Evolutionary conservation across 2,888 invertebrate genomes (phyloP).

Genomic region (Hartigia nigra): DNA sequence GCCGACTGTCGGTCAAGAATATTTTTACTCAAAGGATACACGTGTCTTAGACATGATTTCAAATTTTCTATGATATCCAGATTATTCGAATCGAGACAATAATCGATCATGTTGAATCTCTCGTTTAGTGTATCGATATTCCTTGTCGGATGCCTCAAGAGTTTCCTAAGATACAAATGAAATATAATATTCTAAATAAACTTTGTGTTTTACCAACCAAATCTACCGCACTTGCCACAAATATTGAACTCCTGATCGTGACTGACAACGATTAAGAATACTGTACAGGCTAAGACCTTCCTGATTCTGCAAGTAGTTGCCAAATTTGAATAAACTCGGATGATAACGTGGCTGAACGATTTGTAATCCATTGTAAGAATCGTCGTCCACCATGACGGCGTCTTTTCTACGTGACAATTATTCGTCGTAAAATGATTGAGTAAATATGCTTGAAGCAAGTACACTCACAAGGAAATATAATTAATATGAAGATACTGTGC

Average conservation of each 20-base stretch:
- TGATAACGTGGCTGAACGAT: conserved; percentile 80
- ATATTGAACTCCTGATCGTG: conserved; percentile 74
- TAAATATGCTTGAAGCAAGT: background rate
- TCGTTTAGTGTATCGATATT: conserved; percentile 71
- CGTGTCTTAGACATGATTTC: conserved; percentile 41
- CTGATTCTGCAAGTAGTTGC: conserved; percentile 69
- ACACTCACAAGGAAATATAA: conserved; percentile 73
- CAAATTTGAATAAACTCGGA: conserved; percentile 80
- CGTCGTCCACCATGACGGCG: conserved; percentile 77
- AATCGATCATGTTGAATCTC: conserved; percentile 78
- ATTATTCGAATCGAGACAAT: conserved; percentile 74
- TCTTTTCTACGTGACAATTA: conserved; percentile 68
- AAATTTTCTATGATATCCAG: conserved; percentile 71
- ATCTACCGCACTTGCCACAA: conserved; percentile 69
- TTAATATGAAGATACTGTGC: conserved; percentile 70
- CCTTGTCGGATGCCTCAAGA: conserved; percentile 78
- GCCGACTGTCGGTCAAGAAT: conserved; percentile 48
- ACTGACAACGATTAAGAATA: conserved; percentile 78
- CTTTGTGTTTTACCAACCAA: background rate
- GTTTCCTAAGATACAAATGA: conserved; percentile 67
- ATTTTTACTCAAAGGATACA: conserved; percentile 42
- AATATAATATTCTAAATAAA: conserved; percentile 3
- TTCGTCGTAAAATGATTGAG: background rate
- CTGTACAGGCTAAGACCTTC: conserved; percentile 82
- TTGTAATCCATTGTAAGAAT: conserved; percentile 80